Base-by-base conservation (phyloP, 2,797 vertebrate genomes). In the Triplophysa bombifrons region DNA sequence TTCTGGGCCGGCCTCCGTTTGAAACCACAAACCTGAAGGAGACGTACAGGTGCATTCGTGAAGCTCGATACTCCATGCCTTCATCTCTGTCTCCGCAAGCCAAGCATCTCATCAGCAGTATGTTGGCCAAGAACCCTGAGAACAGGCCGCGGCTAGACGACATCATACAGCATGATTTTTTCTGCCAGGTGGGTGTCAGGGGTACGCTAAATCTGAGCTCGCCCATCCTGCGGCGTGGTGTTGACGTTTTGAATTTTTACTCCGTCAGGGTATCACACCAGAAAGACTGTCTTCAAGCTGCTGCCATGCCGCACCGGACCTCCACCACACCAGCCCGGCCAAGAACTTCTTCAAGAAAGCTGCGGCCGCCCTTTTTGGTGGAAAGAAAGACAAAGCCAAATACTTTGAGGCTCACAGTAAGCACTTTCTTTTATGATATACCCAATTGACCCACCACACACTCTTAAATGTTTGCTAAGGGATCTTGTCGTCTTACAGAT, bases 11-110 rank as follows among this genome's bases (percentile, higher is more conserved):
- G 79, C 95, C 95, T 0, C 95, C 95, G 0, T 96, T 96, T 87
- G 95, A 96, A 91, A 96, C 95, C 8, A 95, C 95, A 22, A 96
- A 96, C 89, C 92, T 96, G 72, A 96, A 96, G 85, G 95, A 96
- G 89, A 96, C 95, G 0, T 96, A 96, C 80, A 90, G 93, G 76
- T 96, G 95, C 76, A 96, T 96, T 85, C 90, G 94, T 16, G 95
- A 96, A 88, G 95, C 95, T 2, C 91, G 93, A 78, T 96, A 95
- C 61, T 92, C 91, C 14, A 86, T 95, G 84, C 95, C 95, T 0
- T 95, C 94, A 0, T 94, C 94, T 6, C 84, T 96, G 72, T 84
- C 95, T 78, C 85, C 92, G n/a, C 91, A 94, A 46, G 94, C 95
- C 0, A 95, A 93, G 76, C 94, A 95, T 63, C 87, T 96, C 80